Evolutionary conservation across 2,113 vertebrate genomes (phyloP).

Genomic region (Damaliscus lunatus): DNA sequence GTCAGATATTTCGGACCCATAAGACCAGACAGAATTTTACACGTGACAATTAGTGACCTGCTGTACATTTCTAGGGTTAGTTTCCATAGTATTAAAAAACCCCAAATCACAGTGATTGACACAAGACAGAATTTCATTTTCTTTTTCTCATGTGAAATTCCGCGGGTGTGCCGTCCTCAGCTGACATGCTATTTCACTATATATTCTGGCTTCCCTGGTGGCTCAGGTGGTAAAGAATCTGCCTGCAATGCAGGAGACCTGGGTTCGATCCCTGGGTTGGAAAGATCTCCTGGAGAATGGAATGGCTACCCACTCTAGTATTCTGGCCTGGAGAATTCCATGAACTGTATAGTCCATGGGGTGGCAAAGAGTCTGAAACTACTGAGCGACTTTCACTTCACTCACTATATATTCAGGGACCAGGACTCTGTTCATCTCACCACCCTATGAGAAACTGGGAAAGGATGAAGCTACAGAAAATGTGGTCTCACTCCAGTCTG

Average conservation of each 20-base stretch:
- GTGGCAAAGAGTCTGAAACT: neutral
- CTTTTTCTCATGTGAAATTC: neutral
- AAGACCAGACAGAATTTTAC: neutral
- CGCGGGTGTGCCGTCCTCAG: neutral
- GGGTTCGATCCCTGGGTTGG: neutral
- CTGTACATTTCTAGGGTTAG: neutral
- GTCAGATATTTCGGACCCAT: neutral
- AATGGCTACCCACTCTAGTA: neutral
- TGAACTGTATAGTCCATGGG: neutral
- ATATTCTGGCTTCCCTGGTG: neutral
- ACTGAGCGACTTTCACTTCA: neutral
- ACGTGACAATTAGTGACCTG: neutral
- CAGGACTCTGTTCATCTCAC: neutral
- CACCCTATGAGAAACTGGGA: neutral
- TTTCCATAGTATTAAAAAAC: neutral
- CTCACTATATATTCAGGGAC: neutral
- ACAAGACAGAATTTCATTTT: neutral
- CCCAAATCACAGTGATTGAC: neutral
- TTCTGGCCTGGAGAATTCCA: neutral
- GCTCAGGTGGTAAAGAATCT: neutral
- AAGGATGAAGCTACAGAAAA: neutral
- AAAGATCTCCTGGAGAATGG: neutral
- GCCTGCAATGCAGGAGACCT: neutral
- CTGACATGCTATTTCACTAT: neutral
- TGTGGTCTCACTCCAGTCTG: neutral